A percentile compares a stretch with the other conserved stretches of the same genome.
phyloP scores from a whole-genome alignment of 2,113 vertebrate genomes.

The Microcebus ravelobensis region DNA sequence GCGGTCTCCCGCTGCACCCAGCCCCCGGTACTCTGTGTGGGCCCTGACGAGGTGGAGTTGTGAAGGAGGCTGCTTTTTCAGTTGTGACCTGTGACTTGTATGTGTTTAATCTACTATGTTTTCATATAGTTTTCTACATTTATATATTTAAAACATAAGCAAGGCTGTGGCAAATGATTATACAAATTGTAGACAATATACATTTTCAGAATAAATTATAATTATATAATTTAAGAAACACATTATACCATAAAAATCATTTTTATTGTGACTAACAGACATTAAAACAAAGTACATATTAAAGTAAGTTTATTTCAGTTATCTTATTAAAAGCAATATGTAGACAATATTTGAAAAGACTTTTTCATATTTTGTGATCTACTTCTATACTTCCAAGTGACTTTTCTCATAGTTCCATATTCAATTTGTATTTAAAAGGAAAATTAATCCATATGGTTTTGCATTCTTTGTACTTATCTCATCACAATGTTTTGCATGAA shows the following conservation, averaged over 20 bases:
- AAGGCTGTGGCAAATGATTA: accelerated
- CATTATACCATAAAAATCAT: not conserved
- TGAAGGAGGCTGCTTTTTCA: too few relatives aligned
- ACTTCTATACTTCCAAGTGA: not conserved
- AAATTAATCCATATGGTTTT: conserved; percentile 43
- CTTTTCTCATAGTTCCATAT: not conserved
- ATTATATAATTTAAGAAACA: not conserved
- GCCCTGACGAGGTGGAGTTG: too few relatives aligned
- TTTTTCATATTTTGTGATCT: not conserved
- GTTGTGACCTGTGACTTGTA: not conserved
- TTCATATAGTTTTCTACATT: not conserved
- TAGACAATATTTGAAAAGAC: not conserved
- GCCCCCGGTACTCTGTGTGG: too few relatives aligned
- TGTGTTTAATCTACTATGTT: not conserved
- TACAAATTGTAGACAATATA: not conserved
- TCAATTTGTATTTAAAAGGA: conserved; percentile 34
- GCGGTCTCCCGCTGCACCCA: too few relatives aligned
- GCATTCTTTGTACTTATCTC: conserved; percentile 27
- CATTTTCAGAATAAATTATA: not conserved
- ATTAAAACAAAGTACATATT: not conserved
- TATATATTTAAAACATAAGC: not conserved
- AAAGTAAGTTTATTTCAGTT: not conserved
- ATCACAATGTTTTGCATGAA: conserved; percentile 45
- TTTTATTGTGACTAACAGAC: not conserved
- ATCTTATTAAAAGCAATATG: not conserved